Evolutionary conservation across 2,888 invertebrate species (phyloP).

Genomic region (Zele albiditarsus): DNA sequence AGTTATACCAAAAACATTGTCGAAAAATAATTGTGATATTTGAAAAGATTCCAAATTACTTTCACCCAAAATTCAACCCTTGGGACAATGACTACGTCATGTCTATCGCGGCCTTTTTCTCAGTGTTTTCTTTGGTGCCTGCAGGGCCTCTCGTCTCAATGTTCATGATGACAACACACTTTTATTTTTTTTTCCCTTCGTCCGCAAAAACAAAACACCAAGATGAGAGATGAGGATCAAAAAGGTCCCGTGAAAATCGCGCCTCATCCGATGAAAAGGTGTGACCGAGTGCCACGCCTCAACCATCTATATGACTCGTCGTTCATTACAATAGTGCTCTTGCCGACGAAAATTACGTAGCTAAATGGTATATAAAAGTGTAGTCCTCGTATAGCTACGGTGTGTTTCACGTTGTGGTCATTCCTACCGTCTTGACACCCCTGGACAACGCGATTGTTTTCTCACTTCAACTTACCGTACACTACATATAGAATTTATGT

Average conservation of each 20-base stretch:
- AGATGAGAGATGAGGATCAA: conserved; percentile 39
- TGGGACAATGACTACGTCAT: not conserved
- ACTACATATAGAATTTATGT: not conserved
- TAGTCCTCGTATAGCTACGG: conserved; percentile 23
- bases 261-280: conserved; percentile 60
- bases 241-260: conserved; percentile 53
- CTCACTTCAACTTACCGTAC: conserved; percentile 20
- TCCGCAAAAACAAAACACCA: conserved; percentile 46
- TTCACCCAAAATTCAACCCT: not conserved
- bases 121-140: conserved; percentile 23
- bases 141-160: not conserved
- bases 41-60: conserved; percentile 1
- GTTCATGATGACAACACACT: conserved; percentile 44
- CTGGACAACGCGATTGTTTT: conserved; percentile 50
- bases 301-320: conserved; percentile 30
- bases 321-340: conserved; percentile 46
- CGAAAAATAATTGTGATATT: not conserved
- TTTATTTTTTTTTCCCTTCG: conserved; percentile 21
- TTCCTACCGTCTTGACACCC: conserved; percentile 45
- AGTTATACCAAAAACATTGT: not conserved
- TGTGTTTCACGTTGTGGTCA: conserved; percentile 44
- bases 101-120: not conserved
- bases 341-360: conserved; percentile 64
- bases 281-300: conserved; percentile 67
- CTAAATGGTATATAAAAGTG: conserved; percentile 53